These are phyloP conservation scores for Pseudois nayaur DNA, from an alignment of 2,113 vertebrate species.

Conservation along the genomic window DNA sequence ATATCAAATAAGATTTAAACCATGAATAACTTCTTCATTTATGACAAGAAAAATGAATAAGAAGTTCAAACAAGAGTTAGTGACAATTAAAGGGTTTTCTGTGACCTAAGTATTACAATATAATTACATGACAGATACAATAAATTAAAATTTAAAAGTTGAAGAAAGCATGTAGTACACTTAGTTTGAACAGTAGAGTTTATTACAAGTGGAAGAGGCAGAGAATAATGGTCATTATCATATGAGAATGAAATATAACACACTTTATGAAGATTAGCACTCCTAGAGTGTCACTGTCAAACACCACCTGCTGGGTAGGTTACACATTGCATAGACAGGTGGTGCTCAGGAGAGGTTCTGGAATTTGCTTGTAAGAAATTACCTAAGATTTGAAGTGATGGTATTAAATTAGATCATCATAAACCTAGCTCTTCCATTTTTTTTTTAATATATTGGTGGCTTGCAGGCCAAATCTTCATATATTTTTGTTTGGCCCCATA, in stretches of 20 bases:
- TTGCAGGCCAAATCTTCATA: background rate
- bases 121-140: background rate
- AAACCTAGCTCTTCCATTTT: background rate
- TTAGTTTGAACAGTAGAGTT: background rate
- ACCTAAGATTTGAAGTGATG: background rate
- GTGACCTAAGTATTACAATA: background rate
- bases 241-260: background rate
- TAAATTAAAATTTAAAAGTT: background rate
- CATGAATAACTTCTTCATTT: background rate
- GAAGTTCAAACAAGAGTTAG: background rate
- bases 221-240: background rate
- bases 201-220: background rate
- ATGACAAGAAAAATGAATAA: background rate
- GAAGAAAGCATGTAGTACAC: background rate
- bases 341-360: background rate
- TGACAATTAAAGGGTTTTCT: background rate
- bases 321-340: background rate
- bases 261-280: background rate
- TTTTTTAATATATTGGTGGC: background rate
- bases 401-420: background rate
- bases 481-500: background rate
- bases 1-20: background rate
- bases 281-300: background rate
- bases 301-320: background rate
- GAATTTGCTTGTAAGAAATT: background rate